A percentile compares a stretch with the other conserved stretches of the same genome.
phyloP scores from a whole-genome alignment of 2,888 invertebrate genomes.

The Charanyca ferruginea region DNA sequence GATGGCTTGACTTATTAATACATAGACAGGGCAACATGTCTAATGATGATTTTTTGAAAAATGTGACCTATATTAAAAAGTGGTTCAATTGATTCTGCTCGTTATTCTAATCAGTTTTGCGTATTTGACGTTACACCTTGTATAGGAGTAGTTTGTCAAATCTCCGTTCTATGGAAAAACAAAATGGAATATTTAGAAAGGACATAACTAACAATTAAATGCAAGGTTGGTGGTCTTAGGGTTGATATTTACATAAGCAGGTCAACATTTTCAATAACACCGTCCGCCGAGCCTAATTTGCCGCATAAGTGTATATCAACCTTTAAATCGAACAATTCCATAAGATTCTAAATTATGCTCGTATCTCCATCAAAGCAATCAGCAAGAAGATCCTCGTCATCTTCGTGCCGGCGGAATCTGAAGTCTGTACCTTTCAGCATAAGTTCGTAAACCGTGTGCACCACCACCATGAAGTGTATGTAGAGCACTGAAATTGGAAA shows the following conservation, averaged over 20 bases:
- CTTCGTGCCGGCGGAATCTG: slow-evolving; percentile 26
- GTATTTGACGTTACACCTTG: too few species aligned
- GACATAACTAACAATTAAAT: too few species aligned
- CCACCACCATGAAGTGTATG: slow-evolving; percentile 66
- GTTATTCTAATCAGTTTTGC: too few species aligned
- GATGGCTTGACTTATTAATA: too few species aligned
- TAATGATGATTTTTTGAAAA: too few species aligned
- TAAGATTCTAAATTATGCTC: slow-evolving; percentile 19
- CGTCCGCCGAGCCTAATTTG: too few species aligned
- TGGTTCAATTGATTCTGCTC: too few species aligned
- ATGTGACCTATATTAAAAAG: too few species aligned
- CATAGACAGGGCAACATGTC: too few species aligned
- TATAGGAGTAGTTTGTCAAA: not conserved
- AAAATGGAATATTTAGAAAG: not conserved
- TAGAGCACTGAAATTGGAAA: slow-evolving; percentile 67
- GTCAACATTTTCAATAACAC: too few species aligned
- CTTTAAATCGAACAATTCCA: not conserved
- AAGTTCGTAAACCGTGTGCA: slow-evolving; percentile 69
- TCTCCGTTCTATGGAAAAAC: not conserved
- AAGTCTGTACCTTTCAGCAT: slow-evolving; percentile 63
- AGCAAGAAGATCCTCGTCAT: slow-evolving; percentile 55
- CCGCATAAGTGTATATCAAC: too few species aligned
- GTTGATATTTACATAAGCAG: too few species aligned
- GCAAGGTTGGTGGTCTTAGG: not conserved
- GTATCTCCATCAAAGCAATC: slow-evolving; percentile 51